A percentile compares a stretch with the other conserved stretches of the same genome.
phyloP scores from a whole-genome alignment of 2,888 invertebrate genomes.

The Heterodera filipjevi region DNA sequence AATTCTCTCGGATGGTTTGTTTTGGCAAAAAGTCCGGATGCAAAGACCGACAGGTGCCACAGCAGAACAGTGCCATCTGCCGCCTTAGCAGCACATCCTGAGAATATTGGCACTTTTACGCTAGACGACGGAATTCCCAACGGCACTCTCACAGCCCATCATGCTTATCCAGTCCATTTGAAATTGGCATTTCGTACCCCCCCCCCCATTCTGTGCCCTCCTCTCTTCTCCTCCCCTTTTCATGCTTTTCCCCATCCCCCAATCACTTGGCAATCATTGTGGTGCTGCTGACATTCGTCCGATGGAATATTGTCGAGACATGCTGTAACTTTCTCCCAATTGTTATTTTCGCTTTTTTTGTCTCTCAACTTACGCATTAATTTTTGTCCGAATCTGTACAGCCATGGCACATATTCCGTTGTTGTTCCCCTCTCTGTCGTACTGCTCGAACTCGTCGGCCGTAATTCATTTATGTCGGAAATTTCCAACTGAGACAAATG shows the following conservation, averaged over 20 bases:
- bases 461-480: neutral
- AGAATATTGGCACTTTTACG: neutral
- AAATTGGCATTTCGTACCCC: neutral
- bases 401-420: neutral
- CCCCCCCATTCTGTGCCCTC: neutral
- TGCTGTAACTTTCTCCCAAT: neutral
- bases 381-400: slow-evolving; percentile 3
- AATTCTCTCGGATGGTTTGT: neutral
- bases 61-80: neutral
- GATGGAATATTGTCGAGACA: neutral
- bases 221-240: neutral
- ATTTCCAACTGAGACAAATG: slow-evolving; percentile 2
- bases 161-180: no score
- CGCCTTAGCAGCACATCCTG: neutral
- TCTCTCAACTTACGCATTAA: neutral
- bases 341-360: no score
- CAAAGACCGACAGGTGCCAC: neutral
- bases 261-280: neutral
- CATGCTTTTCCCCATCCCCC: neutral
- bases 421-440: neutral
- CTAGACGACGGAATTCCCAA: neutral
- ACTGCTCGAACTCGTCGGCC: neutral
- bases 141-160: neutral
- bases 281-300: neutral
- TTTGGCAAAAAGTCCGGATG: neutral